Base-by-base conservation (phyloP, 2,113 vertebrate species). In the Ptyas mucosa region DNA sequence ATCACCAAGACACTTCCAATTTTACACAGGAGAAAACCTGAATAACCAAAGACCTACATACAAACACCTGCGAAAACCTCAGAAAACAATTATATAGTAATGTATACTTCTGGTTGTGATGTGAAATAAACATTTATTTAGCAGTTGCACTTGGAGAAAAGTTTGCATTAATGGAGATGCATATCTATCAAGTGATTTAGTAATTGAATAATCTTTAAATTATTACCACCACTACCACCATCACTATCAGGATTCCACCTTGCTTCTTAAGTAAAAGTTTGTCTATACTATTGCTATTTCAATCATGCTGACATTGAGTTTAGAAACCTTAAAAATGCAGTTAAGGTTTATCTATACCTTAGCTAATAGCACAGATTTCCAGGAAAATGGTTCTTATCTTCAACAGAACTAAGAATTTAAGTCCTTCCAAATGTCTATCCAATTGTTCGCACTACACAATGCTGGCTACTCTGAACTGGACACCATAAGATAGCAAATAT, bases 31-130 rank as follows among this genome's bases (percentile, higher is more conserved):
- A n/a, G n/a, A n/a, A n/a, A n/a, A n/a, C n/a, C n/a, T n/a, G n/a
- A n/a, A n/a, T n/a, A n/a, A n/a, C n/a, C n/a, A n/a, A n/a, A n/a
- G n/a, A n/a, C n/a, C n/a, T n/a, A n/a, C n/a, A n/a, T n/a, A n/a
- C n/a, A n/a, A n/a, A n/a, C n/a, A n/a, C n/a, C n/a, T n/a, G n/a
- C n/a, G n/a, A n/a, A n/a, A n/a, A n/a, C n/a, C n/a, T n/a, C n/a
- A n/a, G n/a, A n/a, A n/a, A n/a, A n/a, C n/a, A n/a, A 4, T 92
- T 95, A 55, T 91, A 85, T 14, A 8, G 49, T 24, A 85, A 34
- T 87, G 49, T 69, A 24, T 10, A 55, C 2, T 89, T 95, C 94
- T 55, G 4, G 18, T 90, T 90, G 91, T 94, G 90, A 85, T 34
- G 52, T 14, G 64, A 58, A 94, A 94, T 9, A 29, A 14, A 87